Conservation (phyloP, 2,797 vertebrate genomes). For the Sciurus vulgaris region DNA sequence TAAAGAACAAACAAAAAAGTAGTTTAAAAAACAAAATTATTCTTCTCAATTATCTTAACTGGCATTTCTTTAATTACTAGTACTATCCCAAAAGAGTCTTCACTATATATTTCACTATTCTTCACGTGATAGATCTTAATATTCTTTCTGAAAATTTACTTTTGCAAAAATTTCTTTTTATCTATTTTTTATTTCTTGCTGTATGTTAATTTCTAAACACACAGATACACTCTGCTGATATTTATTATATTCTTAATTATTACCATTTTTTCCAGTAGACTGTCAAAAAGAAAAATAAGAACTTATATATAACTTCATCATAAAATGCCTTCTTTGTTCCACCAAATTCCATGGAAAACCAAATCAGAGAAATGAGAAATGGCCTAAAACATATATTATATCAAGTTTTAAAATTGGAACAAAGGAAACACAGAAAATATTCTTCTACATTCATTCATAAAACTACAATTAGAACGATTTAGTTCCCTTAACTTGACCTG, state of each 20-base stretch:
- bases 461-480: slow-evolving; percentile 35
- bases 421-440: slow-evolving; percentile 31
- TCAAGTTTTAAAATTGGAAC: slow-evolving; percentile 9
- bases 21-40: slow-evolving; percentile 7
- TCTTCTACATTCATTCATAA: slow-evolving; percentile 5
- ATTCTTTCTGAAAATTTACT: background rate
- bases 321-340: slow-evolving; percentile 57
- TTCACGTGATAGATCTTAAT: slow-evolving; percentile 4
- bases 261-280: background rate
- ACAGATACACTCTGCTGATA: background rate
- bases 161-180: slow-evolving; percentile 16
- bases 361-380: slow-evolving; percentile 47
- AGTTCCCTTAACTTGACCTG: slow-evolving; percentile 47
- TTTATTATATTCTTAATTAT: background rate
- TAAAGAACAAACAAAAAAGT: background rate
- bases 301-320: background rate
- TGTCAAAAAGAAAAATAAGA: slow-evolving; percentile 13
- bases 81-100: background rate
- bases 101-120: background rate
- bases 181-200: background rate
- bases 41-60: background rate
- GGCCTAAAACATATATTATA: background rate
- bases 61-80: slow-evolving; percentile 10
- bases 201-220: slow-evolving; percentile 16
- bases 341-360: slow-evolving; percentile 20